Conservation (phyloP, 2,797 vertebrate species). For the Pampus argenteus region DNA sequence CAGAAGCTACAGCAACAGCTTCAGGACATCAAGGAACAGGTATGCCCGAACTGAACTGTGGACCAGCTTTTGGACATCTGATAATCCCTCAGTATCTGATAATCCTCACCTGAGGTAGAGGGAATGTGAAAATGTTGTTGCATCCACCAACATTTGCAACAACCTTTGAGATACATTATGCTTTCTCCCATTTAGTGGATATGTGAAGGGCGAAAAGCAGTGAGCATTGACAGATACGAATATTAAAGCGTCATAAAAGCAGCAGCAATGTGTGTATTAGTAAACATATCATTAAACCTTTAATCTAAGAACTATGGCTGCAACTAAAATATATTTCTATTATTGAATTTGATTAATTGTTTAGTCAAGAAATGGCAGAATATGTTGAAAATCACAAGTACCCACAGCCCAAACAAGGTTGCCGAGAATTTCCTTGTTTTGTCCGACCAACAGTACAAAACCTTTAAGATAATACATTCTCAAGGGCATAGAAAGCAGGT, state of each 20-base stretch:
- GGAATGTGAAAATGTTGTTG: neutral
- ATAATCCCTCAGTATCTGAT: neutral
- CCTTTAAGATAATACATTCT: too few species aligned
- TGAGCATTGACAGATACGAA: neutral
- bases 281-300: neutral
- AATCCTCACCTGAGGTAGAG: neutral
- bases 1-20: conserved; percentile 98
- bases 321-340: too few species aligned
- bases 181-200: neutral
- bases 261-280: neutral
- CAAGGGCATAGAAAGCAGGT: too few species aligned
- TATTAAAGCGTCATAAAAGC: neutral
- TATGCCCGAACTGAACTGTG: conserved; percentile 56
- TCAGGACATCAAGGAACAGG: conserved; percentile 99
- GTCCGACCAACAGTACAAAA: neutral
- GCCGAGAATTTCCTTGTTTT: neutral
- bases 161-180: neutral
- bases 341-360: too few species aligned
- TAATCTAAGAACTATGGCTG: too few species aligned
- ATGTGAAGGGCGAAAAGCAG: neutral
- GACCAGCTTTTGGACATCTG: neutral
- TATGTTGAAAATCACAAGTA: too few species aligned
- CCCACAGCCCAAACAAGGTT: too few species aligned
- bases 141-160: neutral
- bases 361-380: too few species aligned